Evolutionary conservation across 2,113 vertebrate genomes (phyloP).

Genomic region (Atrichornis clamosus): DNA sequence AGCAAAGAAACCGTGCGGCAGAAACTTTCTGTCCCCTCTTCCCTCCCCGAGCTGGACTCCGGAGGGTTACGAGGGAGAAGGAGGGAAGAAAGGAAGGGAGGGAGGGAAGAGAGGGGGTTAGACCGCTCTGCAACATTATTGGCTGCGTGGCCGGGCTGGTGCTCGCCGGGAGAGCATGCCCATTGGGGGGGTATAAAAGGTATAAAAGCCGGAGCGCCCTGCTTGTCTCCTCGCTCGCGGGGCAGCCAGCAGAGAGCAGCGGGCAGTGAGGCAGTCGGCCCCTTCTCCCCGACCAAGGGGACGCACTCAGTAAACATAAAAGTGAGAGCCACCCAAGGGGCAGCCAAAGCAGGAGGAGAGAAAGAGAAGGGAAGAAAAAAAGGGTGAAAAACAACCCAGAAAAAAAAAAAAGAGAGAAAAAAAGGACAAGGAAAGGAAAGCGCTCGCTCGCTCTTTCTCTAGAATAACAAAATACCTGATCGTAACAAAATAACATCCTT

Average conservation of each 20-base stretch:
- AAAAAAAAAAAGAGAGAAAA: too few relatives aligned
- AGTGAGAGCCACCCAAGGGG: constrained; percentile 51
- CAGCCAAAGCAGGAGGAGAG: constrained; percentile 33
- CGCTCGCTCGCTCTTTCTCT: background rate
- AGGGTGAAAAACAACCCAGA: background rate
- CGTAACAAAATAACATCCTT: constrained; percentile 47
- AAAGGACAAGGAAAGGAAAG: background rate
- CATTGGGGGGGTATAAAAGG: constrained; percentile 68
- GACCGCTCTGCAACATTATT: constrained; percentile 73
- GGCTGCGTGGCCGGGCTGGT: constrained; percentile 70
- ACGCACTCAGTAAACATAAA: constrained; percentile 45
- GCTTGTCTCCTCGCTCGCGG: constrained; percentile 65
- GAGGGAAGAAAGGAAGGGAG: constrained; percentile 51
- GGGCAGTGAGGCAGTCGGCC: constrained; percentile 4
- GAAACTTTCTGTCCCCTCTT: constrained; percentile 39
- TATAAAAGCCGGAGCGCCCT: constrained; percentile 39
- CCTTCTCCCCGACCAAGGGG: background rate
- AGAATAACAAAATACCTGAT: constrained; percentile 33
- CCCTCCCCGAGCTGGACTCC: constrained; percentile 44
- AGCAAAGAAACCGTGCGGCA: background rate
- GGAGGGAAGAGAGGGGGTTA: constrained; percentile 63
- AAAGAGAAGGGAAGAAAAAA: background rate
- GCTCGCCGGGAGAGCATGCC: constrained; percentile 67
- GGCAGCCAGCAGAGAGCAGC: constrained; percentile 55
- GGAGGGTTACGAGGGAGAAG: constrained; percentile 61